phyloP scores from a whole-genome alignment of 2,797 vertebrate species.

The Sciaenops ocellatus region DNA sequence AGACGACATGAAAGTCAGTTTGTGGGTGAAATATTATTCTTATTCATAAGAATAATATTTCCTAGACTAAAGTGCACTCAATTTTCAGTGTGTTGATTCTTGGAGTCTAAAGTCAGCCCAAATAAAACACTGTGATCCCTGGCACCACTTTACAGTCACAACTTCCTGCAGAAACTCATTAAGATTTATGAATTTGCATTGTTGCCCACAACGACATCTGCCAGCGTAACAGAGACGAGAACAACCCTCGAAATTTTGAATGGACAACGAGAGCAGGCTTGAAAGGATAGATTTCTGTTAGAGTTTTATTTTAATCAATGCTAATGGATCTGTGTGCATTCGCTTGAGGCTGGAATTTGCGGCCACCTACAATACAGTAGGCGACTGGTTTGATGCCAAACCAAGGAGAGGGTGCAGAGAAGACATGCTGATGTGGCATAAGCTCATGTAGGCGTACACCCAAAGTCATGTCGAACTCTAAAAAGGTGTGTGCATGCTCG shows the following conservation, averaged over 20 bases:
- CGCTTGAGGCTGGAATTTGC: conserved; percentile 10
- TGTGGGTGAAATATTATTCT: not conserved
- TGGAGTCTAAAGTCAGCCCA: not conserved
- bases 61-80: not conserved
- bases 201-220: not conserved
- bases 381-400: conserved; percentile 6
- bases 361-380: conserved; percentile 19
- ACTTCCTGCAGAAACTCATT: not conserved
- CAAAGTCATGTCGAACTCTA: not conserved
- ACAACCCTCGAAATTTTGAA: not conserved
- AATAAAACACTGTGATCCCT: not conserved
- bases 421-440: conserved; percentile 4
- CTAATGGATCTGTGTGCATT: conserved; percentile 3
- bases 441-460: not conserved
- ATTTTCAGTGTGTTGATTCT: not conserved
- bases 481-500: not conserved
- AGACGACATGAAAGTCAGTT: conserved; percentile 3
- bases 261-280: not conserved
- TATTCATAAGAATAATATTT: not conserved
- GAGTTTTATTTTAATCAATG: not conserved
- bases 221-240: not conserved
- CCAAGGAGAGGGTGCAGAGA: not conserved
- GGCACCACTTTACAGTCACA: not conserved
- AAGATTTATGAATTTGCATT: not conserved
- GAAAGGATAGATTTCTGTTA: not conserved